phyloP scores from a whole-genome alignment of 2,797 vertebrate genomes.

The Eospalax fontanierii region DNA sequence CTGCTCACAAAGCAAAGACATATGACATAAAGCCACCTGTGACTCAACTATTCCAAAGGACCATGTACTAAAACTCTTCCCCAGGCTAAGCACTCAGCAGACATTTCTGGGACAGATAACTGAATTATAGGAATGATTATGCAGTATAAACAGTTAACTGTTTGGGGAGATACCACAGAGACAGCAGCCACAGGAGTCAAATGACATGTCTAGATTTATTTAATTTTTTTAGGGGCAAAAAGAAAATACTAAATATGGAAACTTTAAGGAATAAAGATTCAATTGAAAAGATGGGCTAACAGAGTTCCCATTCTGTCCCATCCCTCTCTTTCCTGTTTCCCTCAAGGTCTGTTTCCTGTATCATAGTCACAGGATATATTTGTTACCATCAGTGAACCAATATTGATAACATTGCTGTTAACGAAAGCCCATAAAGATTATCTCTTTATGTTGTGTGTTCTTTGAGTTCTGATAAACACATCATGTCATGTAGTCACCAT shows the following conservation, averaged over 20 bases:
- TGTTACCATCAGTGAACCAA: neutral
- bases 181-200: neutral
- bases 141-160: neutral
- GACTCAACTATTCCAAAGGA: too few species aligned
- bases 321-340: neutral
- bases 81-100: too few species aligned
- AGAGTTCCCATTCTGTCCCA: too few species aligned
- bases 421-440: neutral
- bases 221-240: conserved; percentile 28
- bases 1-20: neutral
- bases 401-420: neutral
- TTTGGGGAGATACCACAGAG: neutral
- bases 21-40: neutral
- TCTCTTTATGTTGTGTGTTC: neutral
- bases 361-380: neutral
- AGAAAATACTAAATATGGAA: neutral
- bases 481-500: neutral
- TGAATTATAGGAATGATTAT: neutral
- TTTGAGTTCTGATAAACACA: neutral
- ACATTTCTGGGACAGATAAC: neutral
- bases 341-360: neutral
- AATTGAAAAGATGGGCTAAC: neutral
- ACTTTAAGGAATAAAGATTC: neutral
- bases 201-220: neutral
- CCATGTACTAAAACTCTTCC: neutral